Evolutionary conservation across 2,113 vertebrate species (phyloP), one percentile per base, ranked within the genome.

Genomic region (Leucosticte australis): DNA sequence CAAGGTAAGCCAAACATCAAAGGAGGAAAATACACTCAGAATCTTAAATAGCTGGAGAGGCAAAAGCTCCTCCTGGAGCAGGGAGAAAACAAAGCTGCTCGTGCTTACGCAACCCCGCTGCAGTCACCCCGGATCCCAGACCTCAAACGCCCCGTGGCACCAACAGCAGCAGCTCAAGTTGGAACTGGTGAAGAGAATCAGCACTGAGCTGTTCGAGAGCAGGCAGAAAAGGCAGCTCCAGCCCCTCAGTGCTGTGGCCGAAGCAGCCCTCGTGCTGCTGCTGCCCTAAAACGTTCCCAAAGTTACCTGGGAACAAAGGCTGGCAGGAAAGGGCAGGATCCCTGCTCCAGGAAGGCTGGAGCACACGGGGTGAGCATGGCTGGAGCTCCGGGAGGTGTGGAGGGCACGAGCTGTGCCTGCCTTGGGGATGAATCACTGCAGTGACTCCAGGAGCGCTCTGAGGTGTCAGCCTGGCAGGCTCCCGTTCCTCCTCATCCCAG

Each of bases 361-460:
- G 77, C 74, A 49, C 89, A 46, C 0, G 65, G 37, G 15, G 41
- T 21, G 80, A 85, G 55, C 26, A 1, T 1, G 78, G 30, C 77
- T 57, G 56, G 42, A 63, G 26, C 62, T 62, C 6, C 74, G 27
- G 13, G 41, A 92, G 91, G 42, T 2, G 39, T 0, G 26, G 39
- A 92, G 78, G 85, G 91, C 80, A 89, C 27, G 2, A 85, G 89
- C 57, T 52, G 91, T 37, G 93, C 5, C 84, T 88, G 87, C 94
- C 85, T 17, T 7, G 15, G 4, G 50, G 27, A 59, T 52, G 83
- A 83, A 65, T 77, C 93, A 74, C 4, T 3, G 26, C 81, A 91
- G 0, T 12, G 69, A 69, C 87, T 41, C 33, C 49, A 26, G 52
- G 11, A 30, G 52, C 3, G 77, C 70, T 69, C 11, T 1, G 13